Evolutionary conservation across 64 coral and sea anemone species (phyloP), one percentile per base, ranked within the genome.

Genomic region (Orbicella faveolata): DNA sequence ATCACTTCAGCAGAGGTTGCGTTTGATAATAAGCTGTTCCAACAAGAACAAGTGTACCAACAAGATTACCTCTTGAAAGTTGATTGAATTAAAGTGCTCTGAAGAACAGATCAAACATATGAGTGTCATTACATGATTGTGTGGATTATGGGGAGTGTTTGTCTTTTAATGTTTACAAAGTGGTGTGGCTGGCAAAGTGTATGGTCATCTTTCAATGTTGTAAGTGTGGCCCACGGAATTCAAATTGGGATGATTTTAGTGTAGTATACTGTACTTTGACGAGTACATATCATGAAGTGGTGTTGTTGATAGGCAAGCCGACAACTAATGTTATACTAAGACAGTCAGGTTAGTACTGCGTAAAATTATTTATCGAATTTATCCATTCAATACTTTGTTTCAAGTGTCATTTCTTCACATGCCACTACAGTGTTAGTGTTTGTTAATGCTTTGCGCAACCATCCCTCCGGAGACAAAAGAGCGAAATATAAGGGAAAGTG

Each of bases 301-400:
- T 85, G 82, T 61, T 81, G 79, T 85, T 85, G 65, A 34, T 85
- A 52, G 41, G 36, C 64, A 85, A 72, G 82, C 63, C 2, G 12
- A 25, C 23, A 4, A 13, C 65, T 85, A 85, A 65, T 63, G 82
- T 73, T 66, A 9, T 85, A 85, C 44, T 48, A 48, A 48, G 12
- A 72, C 20, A 72, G 25, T 67, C 64, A 85, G 82, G 82, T 85
- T 85, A 85, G 82, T 85, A 85, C 30, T 51, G 9, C 8, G 23
- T 67, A 18, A 5, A 30, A 30, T 30, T 30, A 30, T 30, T 5
- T 21, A 66, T 21, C 63, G 13, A 9, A 23, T 67, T 67, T 17
- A 67, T 23, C 15, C 16, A 21, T 0, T 67, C 18, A 67, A 30
- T 70, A 33, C 23, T 25, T 25, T 70, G 15, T 15, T 12, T 16